Percentiles rank a stretch among this genome's conserved stretches.
Conservation (phyloP, 2,888 invertebrate genomes). For the Palloptera scutellata region DNA sequence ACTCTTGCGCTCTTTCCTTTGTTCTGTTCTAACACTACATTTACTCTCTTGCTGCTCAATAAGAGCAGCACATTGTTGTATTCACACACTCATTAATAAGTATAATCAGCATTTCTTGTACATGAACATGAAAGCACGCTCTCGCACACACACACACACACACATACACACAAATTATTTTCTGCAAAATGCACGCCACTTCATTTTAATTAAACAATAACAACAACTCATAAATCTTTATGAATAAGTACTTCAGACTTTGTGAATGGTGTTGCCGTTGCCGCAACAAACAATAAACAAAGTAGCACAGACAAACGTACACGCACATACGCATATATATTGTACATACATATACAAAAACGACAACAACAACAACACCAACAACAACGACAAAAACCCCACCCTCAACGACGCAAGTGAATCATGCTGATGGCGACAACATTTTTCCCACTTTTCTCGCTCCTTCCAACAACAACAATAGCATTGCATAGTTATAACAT, state of each 20-base stretch:
- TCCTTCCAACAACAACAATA: too few species aligned
- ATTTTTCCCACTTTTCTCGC: not conserved
- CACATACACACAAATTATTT: conserved; percentile 9
- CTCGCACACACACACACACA: not conserved
- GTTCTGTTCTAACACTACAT: too few species aligned
- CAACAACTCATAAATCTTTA: conserved; percentile 39
- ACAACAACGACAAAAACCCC: not conserved
- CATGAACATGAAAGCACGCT: not conserved
- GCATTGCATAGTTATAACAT: too few species aligned
- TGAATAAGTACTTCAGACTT: conserved; percentile 30
- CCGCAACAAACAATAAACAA: not conserved
- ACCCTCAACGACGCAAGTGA: not conserved
- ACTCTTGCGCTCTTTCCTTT: too few species aligned
- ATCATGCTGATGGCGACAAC: conserved; percentile 18
- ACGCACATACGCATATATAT: not conserved
- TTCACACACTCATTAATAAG: too few species aligned
- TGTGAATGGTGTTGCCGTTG: not conserved
- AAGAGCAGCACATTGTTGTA: too few species aligned
- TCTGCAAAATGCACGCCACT: conserved; percentile 32
- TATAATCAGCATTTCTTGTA: too few species aligned
- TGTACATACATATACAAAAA: not conserved
- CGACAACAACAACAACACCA: conserved; percentile 1
- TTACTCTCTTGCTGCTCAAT: too few species aligned
- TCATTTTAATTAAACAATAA: conserved; percentile 43
- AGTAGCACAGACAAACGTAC: not conserved